These are phyloP conservation scores for Micromesistius poutassou DNA, from an alignment of 2,797 vertebrate species.

Conservation along the genomic window DNA sequence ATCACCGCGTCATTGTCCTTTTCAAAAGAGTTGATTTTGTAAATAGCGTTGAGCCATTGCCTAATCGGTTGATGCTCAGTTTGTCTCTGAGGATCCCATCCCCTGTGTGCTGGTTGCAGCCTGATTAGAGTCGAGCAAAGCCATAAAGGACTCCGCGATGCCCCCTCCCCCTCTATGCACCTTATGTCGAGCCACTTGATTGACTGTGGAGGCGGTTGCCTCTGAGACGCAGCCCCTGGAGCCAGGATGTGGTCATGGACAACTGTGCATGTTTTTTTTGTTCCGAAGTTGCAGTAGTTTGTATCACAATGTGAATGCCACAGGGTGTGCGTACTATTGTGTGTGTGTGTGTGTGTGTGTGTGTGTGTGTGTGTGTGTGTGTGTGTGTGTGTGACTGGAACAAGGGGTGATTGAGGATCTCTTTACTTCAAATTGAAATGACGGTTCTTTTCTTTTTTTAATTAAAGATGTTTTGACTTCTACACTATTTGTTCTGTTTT, in stretches of 20 bases:
- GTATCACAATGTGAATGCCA: slow-evolving; percentile 14
- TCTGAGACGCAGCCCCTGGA: slow-evolving; percentile 54
- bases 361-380: slow-evolving; percentile 26
- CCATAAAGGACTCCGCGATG: background rate
- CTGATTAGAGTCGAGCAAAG: slow-evolving; percentile 13
- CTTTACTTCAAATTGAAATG: slow-evolving; percentile 38
- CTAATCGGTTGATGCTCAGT: slow-evolving; percentile 29
- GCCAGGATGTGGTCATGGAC: slow-evolving; percentile 25
- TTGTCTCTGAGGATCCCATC: slow-evolving; percentile 42
- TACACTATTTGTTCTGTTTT: slow-evolving; percentile 8
- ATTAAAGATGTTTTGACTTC: slow-evolving; percentile 61
- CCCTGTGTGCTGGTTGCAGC: slow-evolving; percentile 33
- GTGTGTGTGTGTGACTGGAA: slow-evolving; percentile 19
- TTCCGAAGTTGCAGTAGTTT: slow-evolving; percentile 46
- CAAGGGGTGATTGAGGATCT: slow-evolving; percentile 20
- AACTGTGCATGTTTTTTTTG: slow-evolving; percentile 16
- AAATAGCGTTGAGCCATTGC: slow-evolving; percentile 42
- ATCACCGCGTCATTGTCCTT: slow-evolving; percentile 29
- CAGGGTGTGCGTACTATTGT: slow-evolving; percentile 21
- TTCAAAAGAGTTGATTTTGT: slow-evolving; percentile 40
- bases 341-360: slow-evolving; percentile 25
- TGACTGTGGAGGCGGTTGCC: slow-evolving; percentile 4
- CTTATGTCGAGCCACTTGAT: slow-evolving; percentile 25
- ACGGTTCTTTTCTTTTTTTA: slow-evolving; percentile 38
- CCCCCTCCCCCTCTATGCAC: slow-evolving; percentile 11